Percentiles rank a stretch among this genome's conserved stretches.
phyloP scores from a whole-genome alignment of 2,888 invertebrate genomes.

The Amphiduros pacificus region DNA sequence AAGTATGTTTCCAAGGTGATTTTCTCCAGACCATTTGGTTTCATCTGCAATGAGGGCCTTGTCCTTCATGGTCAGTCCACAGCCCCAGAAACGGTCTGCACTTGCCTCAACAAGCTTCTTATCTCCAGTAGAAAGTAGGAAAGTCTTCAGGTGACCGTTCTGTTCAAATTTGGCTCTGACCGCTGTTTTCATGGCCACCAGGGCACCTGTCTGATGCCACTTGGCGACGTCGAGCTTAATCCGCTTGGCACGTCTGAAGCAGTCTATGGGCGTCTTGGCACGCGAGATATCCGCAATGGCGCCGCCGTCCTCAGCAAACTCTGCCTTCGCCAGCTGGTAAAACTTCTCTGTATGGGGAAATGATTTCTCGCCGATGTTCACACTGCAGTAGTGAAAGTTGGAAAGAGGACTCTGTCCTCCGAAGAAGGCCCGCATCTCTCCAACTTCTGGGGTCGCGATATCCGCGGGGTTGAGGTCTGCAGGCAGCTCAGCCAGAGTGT shows the following conservation, averaged over 20 bases:
- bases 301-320: background rate
- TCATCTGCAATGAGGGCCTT: too few species aligned
- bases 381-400: background rate
- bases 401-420: background rate
- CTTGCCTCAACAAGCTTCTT: too few species aligned
- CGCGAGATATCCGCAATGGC: background rate
- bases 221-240: too few species aligned
- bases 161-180: background rate
- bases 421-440: background rate
- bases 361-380: background rate
- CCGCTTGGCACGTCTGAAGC: background rate
- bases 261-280: background rate
- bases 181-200: background rate
- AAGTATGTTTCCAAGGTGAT: too few species aligned
- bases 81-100: too few species aligned
- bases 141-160: background rate
- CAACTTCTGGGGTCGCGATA: background rate
- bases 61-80: too few species aligned
- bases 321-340: background rate
- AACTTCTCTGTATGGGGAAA: background rate
- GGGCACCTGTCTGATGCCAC: too few species aligned
- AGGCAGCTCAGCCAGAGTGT: background rate
- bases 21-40: too few species aligned
- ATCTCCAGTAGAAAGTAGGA: background rate
- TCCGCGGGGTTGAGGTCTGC: background rate